Evolutionary conservation across 1,140 invertebrate species (phyloP).

Genomic region (Drosophila sucinea): DNA sequence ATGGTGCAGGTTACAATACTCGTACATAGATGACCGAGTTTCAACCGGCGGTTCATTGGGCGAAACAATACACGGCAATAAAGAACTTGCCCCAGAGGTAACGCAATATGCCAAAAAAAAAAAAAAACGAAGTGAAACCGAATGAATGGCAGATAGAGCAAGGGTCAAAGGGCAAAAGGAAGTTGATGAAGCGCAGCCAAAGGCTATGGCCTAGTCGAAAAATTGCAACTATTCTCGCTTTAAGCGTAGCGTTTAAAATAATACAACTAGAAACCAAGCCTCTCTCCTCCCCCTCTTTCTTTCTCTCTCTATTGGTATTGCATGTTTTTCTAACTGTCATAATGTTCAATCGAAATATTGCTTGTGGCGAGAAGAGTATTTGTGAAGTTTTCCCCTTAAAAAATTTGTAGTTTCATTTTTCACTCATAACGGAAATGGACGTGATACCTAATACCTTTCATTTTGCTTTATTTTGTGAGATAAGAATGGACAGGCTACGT

Average conservation of each 20-base stretch:
- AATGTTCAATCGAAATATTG: constrained; percentile 16
- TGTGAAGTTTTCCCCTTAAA: background rate
- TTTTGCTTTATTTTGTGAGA: background rate
- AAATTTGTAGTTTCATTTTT: constrained; percentile 34
- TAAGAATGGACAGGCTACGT: background rate
- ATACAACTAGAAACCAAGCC: constrained; percentile 24
- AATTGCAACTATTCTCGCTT: constrained; percentile 29
- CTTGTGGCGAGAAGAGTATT: background rate
- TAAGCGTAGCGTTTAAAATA: constrained; percentile 25
- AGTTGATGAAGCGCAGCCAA: constrained; percentile 56
- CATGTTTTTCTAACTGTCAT: background rate
- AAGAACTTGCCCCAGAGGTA: constrained; percentile 35
- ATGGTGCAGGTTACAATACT: constrained; percentile 5
- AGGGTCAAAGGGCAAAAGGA: constrained; percentile 32
- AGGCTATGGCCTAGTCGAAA: constrained; percentile 22
- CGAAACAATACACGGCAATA: constrained; percentile 60
- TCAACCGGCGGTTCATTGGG: constrained; percentile 19
- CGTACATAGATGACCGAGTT: constrained; percentile 9
- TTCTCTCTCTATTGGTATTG: constrained; percentile 14
- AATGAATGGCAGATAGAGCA: constrained; percentile 11
- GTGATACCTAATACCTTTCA: background rate
- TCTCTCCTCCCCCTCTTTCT: background rate
- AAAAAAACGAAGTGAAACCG: constrained; percentile 17
- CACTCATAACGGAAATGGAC: background rate
- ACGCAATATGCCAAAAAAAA: constrained; percentile 28